Evolutionary conservation across 2,113 vertebrate species (phyloP), one percentile per base, ranked within the genome.

Genomic region (Pipa parva): DNA sequence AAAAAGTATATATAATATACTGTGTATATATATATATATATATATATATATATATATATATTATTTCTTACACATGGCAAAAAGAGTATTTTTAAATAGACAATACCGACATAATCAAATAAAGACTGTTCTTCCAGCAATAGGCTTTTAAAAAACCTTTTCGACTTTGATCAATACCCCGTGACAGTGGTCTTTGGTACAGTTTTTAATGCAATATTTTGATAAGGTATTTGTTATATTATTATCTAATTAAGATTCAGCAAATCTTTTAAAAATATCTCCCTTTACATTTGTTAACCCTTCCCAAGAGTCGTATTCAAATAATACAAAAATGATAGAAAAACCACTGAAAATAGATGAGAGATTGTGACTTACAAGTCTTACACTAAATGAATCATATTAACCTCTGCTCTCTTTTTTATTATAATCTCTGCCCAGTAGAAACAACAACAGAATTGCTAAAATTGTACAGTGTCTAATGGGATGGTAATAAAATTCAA

Each of bases 381-480:
- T 82, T 80, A 84, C 74, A 87, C 78, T 73, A 86, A 77, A 86
- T 67, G 83, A 86, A 88, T 83, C 78, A 69, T 80, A 85, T 92
- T 91, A 88, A 90, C 83, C 84, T 83, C 72, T 83, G 82, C 77
- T 85, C 77, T 85, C 83, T 84, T 79, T 82, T 81, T 83, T 82
- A 85, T 85, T 86, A 89, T 87, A 88, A 77, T 83, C 28, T 74
- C 86, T 86, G 86, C 84, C 90, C 89, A 88, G 79, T 89, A 85
- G 86, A 93, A 89, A 92, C 88, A 92, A 91, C 90, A 92, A 90
- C 87, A 85, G 83, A 89, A 90, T 89, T 86, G 88, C 85, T 85
- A 85, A 91, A 88, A 88, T 87, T 85, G 85, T 82, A 81, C 84
- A 78, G 80, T 83, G 82, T 89, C 90, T 93, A 93, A 93, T 92